phyloP scores from a whole-genome alignment of 2,888 invertebrate species.

The Netelia melanura region DNA sequence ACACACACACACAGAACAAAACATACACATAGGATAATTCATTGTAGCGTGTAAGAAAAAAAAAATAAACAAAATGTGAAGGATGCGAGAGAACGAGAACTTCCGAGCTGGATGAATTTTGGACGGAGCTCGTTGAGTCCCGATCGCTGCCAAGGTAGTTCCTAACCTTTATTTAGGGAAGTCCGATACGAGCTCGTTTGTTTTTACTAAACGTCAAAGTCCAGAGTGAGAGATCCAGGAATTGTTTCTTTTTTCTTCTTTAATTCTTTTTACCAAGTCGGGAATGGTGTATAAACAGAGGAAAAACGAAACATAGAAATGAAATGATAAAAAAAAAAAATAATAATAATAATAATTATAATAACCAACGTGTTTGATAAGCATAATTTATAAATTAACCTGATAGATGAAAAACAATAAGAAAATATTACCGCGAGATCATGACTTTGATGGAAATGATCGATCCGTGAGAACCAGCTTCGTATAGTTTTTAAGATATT shows the following conservation, averaged over 20 bases:
- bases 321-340: conserved; percentile 68
- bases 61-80: conserved; percentile 28
- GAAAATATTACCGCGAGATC: conserved; percentile 49
- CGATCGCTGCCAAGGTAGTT: conserved; percentile 80
- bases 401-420: conserved; percentile 65
- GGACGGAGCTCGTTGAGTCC: conserved; percentile 46
- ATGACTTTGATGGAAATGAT: conserved; percentile 48
- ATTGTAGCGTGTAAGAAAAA: conserved; percentile 62
- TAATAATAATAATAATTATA: conserved; percentile 56
- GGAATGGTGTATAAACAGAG: conserved; percentile 46
- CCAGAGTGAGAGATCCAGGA: conserved; percentile 58
- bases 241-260: conserved; percentile 64
- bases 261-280: conserved; percentile 31
- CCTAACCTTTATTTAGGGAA: conserved; percentile 72
- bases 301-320: background rate
- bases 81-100: conserved; percentile 55
- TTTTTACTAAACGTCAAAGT: conserved; percentile 30
- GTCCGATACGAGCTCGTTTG: conserved; percentile 54
- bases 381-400: conserved; percentile 81
- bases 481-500: conserved; percentile 59
- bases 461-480: conserved; percentile 53
- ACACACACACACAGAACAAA: conserved; percentile 4
- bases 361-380: conserved; percentile 77
- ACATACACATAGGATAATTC: conserved; percentile 62
- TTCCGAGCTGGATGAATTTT: conserved; percentile 53